Conservation (phyloP, 1,140 invertebrate species). For the Drosophila simulans region DNA sequence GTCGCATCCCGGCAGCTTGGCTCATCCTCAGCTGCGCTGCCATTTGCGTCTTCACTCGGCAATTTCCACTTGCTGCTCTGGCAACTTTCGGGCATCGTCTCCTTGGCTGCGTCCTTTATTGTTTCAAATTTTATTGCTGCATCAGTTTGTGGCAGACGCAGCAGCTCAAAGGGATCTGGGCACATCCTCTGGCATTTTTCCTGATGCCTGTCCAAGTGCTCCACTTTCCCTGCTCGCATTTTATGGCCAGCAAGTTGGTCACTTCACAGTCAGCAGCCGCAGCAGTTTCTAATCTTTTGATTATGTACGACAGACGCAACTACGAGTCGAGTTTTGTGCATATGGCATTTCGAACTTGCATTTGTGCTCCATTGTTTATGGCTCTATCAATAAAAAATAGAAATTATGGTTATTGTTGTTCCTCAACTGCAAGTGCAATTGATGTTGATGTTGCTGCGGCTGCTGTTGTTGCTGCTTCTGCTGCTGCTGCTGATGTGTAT, state of each 20-base stretch:
- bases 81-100: slow-evolving; percentile 47
- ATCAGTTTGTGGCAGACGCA: slow-evolving; percentile 74
- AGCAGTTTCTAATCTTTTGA: slow-evolving; percentile 77
- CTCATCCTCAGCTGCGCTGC: slow-evolving; percentile 35
- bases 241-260: slow-evolving; percentile 59
- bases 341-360: slow-evolving; percentile 50
- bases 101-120: slow-evolving; percentile 67
- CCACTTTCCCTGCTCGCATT: slow-evolving; percentile 52
- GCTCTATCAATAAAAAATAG: slow-evolving; percentile 76
- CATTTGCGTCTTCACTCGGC: slow-evolving; percentile 53
- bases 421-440: slow-evolving; percentile 21
- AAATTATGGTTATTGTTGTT: slow-evolving; percentile 77
- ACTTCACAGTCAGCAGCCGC: slow-evolving; percentile 29
- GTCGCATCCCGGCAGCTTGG: slow-evolving; percentile 45
- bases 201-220: slow-evolving; percentile 76
- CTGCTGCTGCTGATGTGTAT: slow-evolving; percentile 2
- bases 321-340: slow-evolving; percentile 51
- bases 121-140: slow-evolving; percentile 82
- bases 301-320: slow-evolving; percentile 78
- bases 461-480: neutral
- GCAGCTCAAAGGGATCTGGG: slow-evolving; percentile 13
- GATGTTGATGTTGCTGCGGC: slow-evolving; percentile 12
- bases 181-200: slow-evolving; percentile 65
- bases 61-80: slow-evolving; percentile 70
- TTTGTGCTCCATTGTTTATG: slow-evolving; percentile 63